A percentile compares a stretch with the other conserved stretches of the same genome.
Evolutionary conservation across 2,797 vertebrate species (phyloP).

Genomic region (Pelodytes ibericus): DNA sequence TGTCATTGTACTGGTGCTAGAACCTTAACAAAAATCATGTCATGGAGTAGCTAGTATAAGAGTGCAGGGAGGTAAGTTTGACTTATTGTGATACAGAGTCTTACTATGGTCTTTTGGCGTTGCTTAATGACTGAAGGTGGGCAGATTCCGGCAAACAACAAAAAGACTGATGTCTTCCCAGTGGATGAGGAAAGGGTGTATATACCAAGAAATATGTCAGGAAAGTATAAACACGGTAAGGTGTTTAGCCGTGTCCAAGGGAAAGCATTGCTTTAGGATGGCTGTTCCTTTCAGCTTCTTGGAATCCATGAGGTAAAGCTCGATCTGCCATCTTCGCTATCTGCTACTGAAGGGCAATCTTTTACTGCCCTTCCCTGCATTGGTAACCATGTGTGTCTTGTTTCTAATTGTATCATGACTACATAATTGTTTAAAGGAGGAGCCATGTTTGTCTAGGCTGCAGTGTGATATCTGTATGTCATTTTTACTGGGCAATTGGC

Average conservation of each 20-base stretch:
- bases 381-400: neutral
- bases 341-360: neutral
- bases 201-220: neutral
- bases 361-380: neutral
- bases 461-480: too few species aligned
- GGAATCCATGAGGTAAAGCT: neutral
- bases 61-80: neutral
- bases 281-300: neutral
- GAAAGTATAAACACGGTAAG: slow-evolving; percentile 27
- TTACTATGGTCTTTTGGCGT: slow-evolving; percentile 29
- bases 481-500: too few species aligned
- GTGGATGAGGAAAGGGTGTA: neutral
- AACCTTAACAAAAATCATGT: too few species aligned
- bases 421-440: neutral
- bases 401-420: neutral
- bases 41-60: too few species aligned
- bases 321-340: neutral
- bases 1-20: too few species aligned
- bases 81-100: neutral
- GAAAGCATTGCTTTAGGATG: neutral
- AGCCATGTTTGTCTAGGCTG: too few species aligned
- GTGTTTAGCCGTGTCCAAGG: neutral
- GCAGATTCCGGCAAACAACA: slow-evolving; percentile 18
- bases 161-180: neutral
- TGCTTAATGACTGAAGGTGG: slow-evolving; percentile 44